These are phyloP conservation scores for Plagodis pulveraria DNA, from an alignment of 2,888 invertebrate species.

Conservation along the genomic window DNA sequence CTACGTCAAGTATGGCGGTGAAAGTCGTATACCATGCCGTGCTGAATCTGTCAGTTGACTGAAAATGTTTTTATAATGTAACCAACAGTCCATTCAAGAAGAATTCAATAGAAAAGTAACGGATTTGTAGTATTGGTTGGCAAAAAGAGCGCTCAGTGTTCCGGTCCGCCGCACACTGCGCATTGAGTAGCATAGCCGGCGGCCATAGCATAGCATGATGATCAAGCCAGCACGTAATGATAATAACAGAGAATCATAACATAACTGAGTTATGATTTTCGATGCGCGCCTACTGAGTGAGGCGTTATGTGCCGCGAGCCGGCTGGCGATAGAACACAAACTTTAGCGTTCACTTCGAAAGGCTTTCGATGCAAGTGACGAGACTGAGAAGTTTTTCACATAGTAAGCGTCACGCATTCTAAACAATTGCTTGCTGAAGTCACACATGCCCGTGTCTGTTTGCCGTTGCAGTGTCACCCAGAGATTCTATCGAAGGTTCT, in stretches of 20 bases:
- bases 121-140: slow-evolving; percentile 17
- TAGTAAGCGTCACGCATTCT: too few relatives aligned
- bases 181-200: slow-evolving; percentile 1
- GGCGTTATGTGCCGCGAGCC: neutral
- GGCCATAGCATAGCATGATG: slow-evolving; percentile 4
- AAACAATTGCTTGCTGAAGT: too few relatives aligned
- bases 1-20: slow-evolving; percentile 10
- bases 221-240: slow-evolving; percentile 31
- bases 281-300: slow-evolving; percentile 14
- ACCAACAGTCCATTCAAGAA: slow-evolving; percentile 24
- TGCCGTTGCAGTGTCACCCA: too few relatives aligned
- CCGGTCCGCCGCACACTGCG: slow-evolving; percentile 6
- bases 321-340: slow-evolving; percentile 11
- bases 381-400: too few relatives aligned
- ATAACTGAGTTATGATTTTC: slow-evolving; percentile 41
- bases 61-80: slow-evolving; percentile 9
- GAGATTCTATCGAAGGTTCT: too few relatives aligned
- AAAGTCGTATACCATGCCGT: slow-evolving; percentile 16
- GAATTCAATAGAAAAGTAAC: slow-evolving; percentile 31
- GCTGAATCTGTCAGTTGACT: slow-evolving; percentile 9
- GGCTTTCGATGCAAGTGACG: too few relatives aligned
- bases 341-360: too few relatives aligned
- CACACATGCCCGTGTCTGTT: too few relatives aligned
- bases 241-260: slow-evolving; percentile 46
- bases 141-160: slow-evolving; percentile 20